phyloP scores from a whole-genome alignment of 2,797 vertebrate species.

The Poeciliopsis infans region DNA sequence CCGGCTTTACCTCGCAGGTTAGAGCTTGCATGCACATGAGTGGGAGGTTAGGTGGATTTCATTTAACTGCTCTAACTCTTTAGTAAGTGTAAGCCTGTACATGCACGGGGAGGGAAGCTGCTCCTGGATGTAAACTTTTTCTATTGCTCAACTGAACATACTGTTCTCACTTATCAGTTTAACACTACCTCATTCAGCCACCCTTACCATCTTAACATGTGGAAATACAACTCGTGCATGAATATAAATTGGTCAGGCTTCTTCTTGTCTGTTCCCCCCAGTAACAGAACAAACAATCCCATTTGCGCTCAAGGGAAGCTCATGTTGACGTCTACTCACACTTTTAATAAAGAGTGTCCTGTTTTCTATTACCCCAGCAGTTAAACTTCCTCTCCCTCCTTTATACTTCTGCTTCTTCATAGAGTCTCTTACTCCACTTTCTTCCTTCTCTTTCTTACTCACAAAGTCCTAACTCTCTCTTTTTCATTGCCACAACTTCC shows the following conservation, averaged over 20 bases:
- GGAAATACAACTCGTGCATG: constrained; percentile 2
- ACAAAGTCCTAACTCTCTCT: constrained; percentile 42
- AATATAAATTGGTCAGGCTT: constrained; percentile 24
- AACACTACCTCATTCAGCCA: constrained; percentile 62
- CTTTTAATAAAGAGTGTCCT: constrained; percentile 43
- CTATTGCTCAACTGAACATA: constrained; percentile 62
- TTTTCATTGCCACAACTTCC: constrained; percentile 48
- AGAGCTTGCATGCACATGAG: constrained; percentile 18
- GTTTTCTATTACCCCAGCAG: constrained; percentile 68
- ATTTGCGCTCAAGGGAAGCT: constrained; percentile 44
- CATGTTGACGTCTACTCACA: constrained; percentile 28
- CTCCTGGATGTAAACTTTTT: constrained; percentile 25
- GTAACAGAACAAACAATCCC: constrained; percentile 50
- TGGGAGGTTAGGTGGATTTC: constrained; percentile 26
- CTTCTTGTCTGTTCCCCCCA: constrained; percentile 17
- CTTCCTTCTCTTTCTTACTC: constrained; percentile 5
- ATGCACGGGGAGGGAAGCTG: constrained; percentile 1
- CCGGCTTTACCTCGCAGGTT: constrained; percentile 11
- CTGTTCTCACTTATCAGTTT: constrained; percentile 69
- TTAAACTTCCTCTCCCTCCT: constrained; percentile 46
- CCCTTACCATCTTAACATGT: constrained; percentile 26
- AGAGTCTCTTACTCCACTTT: background rate
- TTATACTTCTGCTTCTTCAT: constrained; percentile 13
- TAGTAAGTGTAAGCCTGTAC: constrained; percentile 6
- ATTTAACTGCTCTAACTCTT: constrained; percentile 19